Evolutionary conservation across 2,113 vertebrate genomes (phyloP), one percentile per base, ranked within the genome.

Genomic region (Pygoscelis adeliae): DNA sequence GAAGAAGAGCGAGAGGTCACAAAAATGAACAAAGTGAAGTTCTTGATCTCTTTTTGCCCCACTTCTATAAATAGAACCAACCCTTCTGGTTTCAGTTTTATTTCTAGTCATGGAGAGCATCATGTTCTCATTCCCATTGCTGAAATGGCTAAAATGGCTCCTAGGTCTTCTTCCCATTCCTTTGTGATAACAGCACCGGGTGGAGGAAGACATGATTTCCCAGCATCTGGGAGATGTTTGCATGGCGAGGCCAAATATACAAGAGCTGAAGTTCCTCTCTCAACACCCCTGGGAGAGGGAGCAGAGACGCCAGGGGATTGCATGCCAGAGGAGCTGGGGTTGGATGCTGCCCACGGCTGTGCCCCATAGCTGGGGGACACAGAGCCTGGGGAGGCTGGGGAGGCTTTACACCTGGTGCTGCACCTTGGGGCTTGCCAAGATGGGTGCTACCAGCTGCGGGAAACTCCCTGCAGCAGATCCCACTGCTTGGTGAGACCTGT

Each of bases 81-180:
- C 3, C 2, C 14, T 88, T 82, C 87, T 11, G 20, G 40, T 88
- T 95, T 95, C 53, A 44, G 78, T 96, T 96, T 93, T 95, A 36
- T 87, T 88, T 90, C 74, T 56, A 34, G 40, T 78, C 3, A 5
- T 22, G 29, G n/a, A 90, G 46, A 69, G 10, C 25, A 30, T 32
- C 4, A 3, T 50, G 25, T 59, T 73, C 74, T 70, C 9, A 34
- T 85, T 87, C 27, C 40, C 2, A 0, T 40, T 85, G 36, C 40
- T 82, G 69, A 78, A 72, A 56, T 19, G 44, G n/a, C 74, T 80
- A 32, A 87, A 88, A 71, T n/a, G 11, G 20, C 29, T 81, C 18
- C 73, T 19, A 17, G 8, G 14, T 44, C 38, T 52, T 56, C 72
- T 56, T 94, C 38, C 29, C 30, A 30, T 67, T 91, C 69, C 32